A percentile compares a stretch with the other conserved stretches of the same genome.
phyloP scores from a whole-genome alignment of 2,797 vertebrate genomes.

The Urocyon cinereoargenteus region DNA sequence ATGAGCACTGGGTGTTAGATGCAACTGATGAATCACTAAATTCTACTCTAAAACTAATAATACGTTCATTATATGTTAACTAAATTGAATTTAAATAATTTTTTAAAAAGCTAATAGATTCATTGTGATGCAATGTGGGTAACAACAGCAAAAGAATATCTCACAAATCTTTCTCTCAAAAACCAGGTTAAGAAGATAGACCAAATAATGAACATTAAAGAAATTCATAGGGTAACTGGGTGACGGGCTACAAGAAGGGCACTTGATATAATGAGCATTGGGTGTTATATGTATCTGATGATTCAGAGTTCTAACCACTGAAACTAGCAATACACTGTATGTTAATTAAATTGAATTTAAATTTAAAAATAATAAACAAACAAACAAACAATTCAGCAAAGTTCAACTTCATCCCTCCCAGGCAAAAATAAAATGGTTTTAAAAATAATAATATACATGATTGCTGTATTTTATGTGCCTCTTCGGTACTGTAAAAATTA shows the following conservation, averaged over 20 bases:
- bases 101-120: neutral
- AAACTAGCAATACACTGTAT: neutral
- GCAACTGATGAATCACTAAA: neutral
- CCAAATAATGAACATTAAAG: neutral
- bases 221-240: neutral
- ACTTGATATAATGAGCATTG: neutral
- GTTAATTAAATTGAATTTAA: neutral
- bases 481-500: neutral
- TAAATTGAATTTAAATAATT: neutral
- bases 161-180: neutral
- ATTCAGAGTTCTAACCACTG: neutral
- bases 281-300: neutral
- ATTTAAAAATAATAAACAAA: neutral
- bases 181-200: neutral
- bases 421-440: neutral
- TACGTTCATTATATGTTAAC: too few relatives aligned
- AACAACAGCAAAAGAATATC: neutral
- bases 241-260: too few relatives aligned
- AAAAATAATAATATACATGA: neutral
- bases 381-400: neutral
- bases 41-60: neutral
- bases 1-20: neutral
- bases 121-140: neutral
- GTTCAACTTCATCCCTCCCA: neutral
- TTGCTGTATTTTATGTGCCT: neutral